phyloP scores from a whole-genome alignment of 2,113 vertebrate species.

The Paratilapia polleni region DNA sequence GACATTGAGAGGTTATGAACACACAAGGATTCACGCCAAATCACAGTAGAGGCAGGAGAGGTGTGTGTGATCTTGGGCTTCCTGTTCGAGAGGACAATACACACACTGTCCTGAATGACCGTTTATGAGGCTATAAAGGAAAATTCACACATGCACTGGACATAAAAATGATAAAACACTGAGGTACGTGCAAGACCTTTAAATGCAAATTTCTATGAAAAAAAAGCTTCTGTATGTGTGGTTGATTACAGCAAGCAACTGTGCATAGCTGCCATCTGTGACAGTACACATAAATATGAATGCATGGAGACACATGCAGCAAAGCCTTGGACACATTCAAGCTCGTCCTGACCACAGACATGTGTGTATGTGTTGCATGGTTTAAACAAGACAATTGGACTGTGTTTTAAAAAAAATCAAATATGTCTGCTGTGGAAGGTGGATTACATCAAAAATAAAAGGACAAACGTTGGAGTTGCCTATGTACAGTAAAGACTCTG shows the following conservation, averaged over 20 bases:
- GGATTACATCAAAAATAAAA: neutral
- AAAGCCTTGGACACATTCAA: conserved; percentile 23
- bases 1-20: conserved; percentile 83
- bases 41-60: neutral
- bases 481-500: conserved; percentile 45
- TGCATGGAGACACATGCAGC: conserved; percentile 62
- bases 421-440: conserved; percentile 9
- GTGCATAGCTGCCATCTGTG: conserved; percentile 20
- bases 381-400: conserved; percentile 33
- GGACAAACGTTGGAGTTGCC: neutral
- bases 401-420: neutral
- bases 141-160: conserved; percentile 25
- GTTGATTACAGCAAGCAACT: conserved; percentile 3
- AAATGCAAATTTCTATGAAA: conserved; percentile 20
- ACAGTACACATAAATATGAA: conserved; percentile 27
- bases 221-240: neutral
- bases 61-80: neutral
- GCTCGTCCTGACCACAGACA: conserved; percentile 12
- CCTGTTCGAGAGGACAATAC: neutral
- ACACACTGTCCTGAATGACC: neutral
- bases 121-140: conserved; percentile 25
- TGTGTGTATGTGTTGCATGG: conserved; percentile 57
- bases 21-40: neutral
- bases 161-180: conserved; percentile 32
- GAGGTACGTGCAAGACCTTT: conserved; percentile 8